Evolutionary conservation across 2,888 invertebrate genomes (phyloP).

Genomic region (Diplazon laetatorius): DNA sequence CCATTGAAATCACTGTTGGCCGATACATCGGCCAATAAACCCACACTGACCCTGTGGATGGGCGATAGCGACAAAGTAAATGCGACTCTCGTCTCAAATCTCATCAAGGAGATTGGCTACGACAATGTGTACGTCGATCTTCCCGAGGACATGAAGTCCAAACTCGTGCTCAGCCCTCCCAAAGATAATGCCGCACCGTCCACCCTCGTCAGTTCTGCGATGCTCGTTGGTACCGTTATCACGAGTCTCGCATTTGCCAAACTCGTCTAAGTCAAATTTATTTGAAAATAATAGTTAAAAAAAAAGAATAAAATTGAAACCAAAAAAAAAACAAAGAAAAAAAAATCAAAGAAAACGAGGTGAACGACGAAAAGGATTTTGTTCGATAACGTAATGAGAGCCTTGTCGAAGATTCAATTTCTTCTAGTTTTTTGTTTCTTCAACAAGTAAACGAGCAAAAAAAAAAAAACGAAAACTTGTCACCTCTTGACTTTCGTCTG

Average conservation of each 20-base stretch:
- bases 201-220: constrained; percentile 31
- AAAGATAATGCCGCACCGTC: constrained; percentile 37
- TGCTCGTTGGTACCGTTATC: constrained; percentile 42
- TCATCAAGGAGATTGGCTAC: constrained; percentile 87
- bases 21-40: constrained; percentile 82
- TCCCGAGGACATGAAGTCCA: constrained; percentile 83
- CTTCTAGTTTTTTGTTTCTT: too few species aligned
- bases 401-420: constrained; percentile 24
- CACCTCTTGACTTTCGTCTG: not conserved
- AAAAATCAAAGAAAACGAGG: too few species aligned
- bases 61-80: constrained; percentile 87
- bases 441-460: not conserved
- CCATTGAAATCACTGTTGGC: constrained; percentile 86
- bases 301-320: constrained; percentile 4
- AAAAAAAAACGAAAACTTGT: not conserved
- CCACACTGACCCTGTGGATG: constrained; percentile 93
- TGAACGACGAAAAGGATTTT: too few species aligned
- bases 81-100: constrained; percentile 85
- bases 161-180: constrained; percentile 65
- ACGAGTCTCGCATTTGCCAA: constrained; percentile 51
- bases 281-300: not conserved
- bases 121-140: constrained; percentile 91
- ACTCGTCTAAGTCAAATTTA: constrained; percentile 29
- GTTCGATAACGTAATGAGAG: constrained; percentile 4
- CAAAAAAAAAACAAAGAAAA: too few species aligned